Evolutionary conservation across 2,888 invertebrate genomes (phyloP), one percentile per base, ranked within the genome.

Genomic region (Archips crataeganus): DNA sequence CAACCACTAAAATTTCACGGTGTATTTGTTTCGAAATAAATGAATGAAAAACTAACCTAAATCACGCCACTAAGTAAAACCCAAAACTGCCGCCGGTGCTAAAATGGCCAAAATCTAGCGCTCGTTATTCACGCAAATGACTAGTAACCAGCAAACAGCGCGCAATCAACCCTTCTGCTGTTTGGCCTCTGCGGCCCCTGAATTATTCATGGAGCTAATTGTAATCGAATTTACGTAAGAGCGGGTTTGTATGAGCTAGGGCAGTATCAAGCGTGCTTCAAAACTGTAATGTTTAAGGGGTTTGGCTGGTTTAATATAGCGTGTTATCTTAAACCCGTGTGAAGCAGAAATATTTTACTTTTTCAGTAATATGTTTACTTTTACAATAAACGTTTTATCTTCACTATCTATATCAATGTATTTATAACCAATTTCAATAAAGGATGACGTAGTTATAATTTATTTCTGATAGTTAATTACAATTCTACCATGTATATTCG

Each of bases 121-220:
- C 63, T 63, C 63, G 63, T 63, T 70, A 63, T 36, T 36, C 51
- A 45, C 54, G 51, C 70, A 54, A 70, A 70, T 63, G 63, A 63
- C 47, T 61, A 51, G 51, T 47, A 36, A 15, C 49, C 57, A 9
- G 45, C 59, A 32, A 45, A 32, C 49, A 60, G 47, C 36, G 65
- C 66, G 47, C 66, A 60, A 71, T 71, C 66, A 71, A 71, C 71
- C 66, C 71, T 71, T 71, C 66, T 60, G 45, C 70, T 72, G 73
- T 73, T 73, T 73, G 73, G 83, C 47, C 57, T 5, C 57, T 10
- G 54, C 57, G n/a, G 49, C 15, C 49, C n/a, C 32, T 94, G 94
- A 91, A 94, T 94, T 85, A 94, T 94, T 92, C 93, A 94, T 91
- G 84, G 85, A 80, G 91, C 93, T 94, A 94, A 94, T 94, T 94